Conservation (phyloP, 2,888 invertebrate species). For the Phlogophora meticulosa region DNA sequence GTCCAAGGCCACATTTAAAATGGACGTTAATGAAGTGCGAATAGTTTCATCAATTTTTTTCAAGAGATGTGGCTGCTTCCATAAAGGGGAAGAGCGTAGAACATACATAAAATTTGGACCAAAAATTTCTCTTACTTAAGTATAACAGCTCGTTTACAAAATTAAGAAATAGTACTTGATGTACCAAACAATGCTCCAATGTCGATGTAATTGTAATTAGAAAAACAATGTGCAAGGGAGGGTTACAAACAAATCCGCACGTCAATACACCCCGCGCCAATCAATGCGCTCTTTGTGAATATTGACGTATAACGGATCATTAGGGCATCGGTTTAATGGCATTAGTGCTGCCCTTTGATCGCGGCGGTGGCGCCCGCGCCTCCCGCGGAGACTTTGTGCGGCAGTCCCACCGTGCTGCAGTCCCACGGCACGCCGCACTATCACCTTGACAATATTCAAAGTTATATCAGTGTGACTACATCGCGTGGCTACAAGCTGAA, state of each 20-base stretch:
- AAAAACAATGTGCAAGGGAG: slow-evolving; percentile 28
- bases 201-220: slow-evolving; percentile 3
- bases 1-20: no score
- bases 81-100: no score
- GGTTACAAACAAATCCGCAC: slow-evolving; percentile 27
- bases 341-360: slow-evolving; percentile 62
- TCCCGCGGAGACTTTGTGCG: slow-evolving; percentile 58
- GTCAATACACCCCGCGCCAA: slow-evolving; percentile 28
- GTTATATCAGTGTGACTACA: slow-evolving; percentile 22
- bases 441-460: not conserved
- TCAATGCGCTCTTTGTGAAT: slow-evolving; percentile 37
- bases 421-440: slow-evolving; percentile 18
- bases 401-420: not conserved
- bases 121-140: no score
- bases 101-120: no score
- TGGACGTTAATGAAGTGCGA: no score
- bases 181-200: not conserved
- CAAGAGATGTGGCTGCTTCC: no score
- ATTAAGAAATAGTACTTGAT: not conserved
- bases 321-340: slow-evolving; percentile 59
- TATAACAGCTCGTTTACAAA: not conserved
- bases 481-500: not conserved
- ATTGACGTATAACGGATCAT: slow-evolving; percentile 67
- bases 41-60: no score
- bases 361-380: slow-evolving; percentile 32